These are phyloP conservation scores for Bembecia ichneumoniformis DNA, from an alignment of 2,888 invertebrate species.

Conservation along the genomic window DNA sequence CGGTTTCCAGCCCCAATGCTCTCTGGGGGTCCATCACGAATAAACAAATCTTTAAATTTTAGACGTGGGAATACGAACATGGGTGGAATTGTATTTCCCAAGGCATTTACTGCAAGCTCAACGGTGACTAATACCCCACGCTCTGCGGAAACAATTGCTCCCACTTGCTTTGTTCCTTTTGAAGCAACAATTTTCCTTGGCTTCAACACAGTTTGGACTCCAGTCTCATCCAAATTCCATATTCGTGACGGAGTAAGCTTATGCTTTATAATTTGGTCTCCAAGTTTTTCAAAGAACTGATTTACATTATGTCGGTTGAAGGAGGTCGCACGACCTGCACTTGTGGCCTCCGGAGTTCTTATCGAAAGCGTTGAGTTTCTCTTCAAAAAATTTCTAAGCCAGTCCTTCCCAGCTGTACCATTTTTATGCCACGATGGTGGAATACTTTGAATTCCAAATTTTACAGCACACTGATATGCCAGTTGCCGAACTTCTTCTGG, in stretches of 20 bases:
- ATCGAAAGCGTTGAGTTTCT: slow-evolving; percentile 7
- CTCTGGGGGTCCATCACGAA: too few relatives aligned
- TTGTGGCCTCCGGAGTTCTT: slow-evolving; percentile 5
- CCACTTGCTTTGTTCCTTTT: too few relatives aligned
- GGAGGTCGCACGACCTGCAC: slow-evolving; percentile 5
- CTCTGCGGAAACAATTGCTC: too few relatives aligned
- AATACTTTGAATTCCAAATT: background rate
- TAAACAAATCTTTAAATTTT: too few relatives aligned
- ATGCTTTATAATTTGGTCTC: slow-evolving; percentile 1
- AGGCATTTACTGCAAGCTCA: too few relatives aligned
- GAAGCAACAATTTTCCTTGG: too few relatives aligned
- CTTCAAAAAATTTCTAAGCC: slow-evolving; percentile 8
- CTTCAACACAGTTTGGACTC: too few relatives aligned
- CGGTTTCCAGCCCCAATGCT: too few relatives aligned
- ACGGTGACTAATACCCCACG: too few relatives aligned
- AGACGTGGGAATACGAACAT: too few relatives aligned
- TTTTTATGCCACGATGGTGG: slow-evolving; percentile 1
- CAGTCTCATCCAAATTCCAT: slow-evolving; percentile 10
- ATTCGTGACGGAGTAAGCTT: slow-evolving; percentile 8
- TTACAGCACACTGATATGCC: slow-evolving; percentile 1
- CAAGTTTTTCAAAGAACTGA: slow-evolving; percentile 7
- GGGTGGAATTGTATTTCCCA: too few relatives aligned
- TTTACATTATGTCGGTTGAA: slow-evolving; percentile 9
- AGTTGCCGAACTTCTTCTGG: background rate
- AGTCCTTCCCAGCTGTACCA: slow-evolving; percentile 7